phyloP scores from a whole-genome alignment of 2,797 vertebrate genomes.

The Takifugu ocellatus region DNA sequence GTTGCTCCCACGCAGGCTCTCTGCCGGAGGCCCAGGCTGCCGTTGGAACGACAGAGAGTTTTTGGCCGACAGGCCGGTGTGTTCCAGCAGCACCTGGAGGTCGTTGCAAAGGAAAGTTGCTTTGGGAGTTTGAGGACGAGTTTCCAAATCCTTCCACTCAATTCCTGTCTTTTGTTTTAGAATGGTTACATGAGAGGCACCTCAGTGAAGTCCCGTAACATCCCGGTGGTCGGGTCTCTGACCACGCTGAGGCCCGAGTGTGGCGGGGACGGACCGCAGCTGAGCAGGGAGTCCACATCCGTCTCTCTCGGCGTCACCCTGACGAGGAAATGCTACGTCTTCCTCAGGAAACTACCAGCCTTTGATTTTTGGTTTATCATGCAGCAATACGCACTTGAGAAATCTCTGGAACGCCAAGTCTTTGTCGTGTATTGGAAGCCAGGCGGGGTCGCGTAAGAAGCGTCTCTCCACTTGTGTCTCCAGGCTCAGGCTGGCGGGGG shows the following conservation, averaged over 20 bases:
- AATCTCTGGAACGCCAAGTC: conserved; percentile 84
- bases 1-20: conserved; percentile 86
- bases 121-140: too few species aligned
- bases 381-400: conserved; percentile 68
- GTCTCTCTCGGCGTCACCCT: conserved; percentile 74
- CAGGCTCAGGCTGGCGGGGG: conserved; percentile 81
- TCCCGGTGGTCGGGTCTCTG: conserved; percentile 88
- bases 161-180: background rate
- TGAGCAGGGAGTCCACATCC: conserved; percentile 77
- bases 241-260: conserved; percentile 84
- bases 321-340: conserved; percentile 2
- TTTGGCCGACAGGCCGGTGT: conserved; percentile 83
- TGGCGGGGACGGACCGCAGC: conserved; percentile 69
- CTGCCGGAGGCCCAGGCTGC: conserved; percentile 82
- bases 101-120: background rate
- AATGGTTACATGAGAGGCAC: conserved; percentile 50
- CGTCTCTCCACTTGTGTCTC: conserved; percentile 81
- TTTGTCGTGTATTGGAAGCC: conserved; percentile 85
- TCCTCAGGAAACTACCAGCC: background rate
- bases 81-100: conserved; percentile 73
- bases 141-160: background rate
- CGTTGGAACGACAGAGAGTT: conserved; percentile 89
- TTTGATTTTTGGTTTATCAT: background rate
- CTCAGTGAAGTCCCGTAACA: conserved; percentile 87
- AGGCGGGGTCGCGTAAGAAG: conserved; percentile 82